Evolutionary conservation across 2,797 vertebrate species (phyloP).

Genomic region (Lycodopsis pacificus): DNA sequence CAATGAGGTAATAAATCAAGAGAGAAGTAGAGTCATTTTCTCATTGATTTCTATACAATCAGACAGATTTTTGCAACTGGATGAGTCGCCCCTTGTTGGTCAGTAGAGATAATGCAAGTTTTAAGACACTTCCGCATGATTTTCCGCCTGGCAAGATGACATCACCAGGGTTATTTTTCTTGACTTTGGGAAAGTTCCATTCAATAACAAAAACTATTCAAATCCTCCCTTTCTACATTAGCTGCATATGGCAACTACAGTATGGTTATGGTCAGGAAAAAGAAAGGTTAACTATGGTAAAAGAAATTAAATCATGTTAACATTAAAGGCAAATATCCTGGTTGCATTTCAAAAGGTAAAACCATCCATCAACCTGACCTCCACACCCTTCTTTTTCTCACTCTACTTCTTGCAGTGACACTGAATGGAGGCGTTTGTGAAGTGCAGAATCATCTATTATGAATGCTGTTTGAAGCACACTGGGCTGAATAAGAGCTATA

Average conservation of each 20-base stretch:
- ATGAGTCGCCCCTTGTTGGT: no score
- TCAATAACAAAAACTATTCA: not conserved
- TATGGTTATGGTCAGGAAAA: not conserved
- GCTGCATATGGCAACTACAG: not conserved
- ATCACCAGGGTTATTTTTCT: not conserved
- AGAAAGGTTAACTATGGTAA: no score
- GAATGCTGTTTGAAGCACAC: not conserved
- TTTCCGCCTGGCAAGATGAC: no score
- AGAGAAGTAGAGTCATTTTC: no score
- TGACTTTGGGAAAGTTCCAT: not conserved
- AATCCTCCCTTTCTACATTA: not conserved
- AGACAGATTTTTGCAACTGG: no score
- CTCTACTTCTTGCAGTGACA: not conserved
- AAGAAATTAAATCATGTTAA: not conserved
- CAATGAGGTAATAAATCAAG: no score
- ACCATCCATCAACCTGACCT: constrained; percentile 2
- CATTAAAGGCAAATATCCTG: not conserved
- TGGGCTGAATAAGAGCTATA: not conserved
- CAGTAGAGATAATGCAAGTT: no score
- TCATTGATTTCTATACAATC: no score
- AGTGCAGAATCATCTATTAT: not conserved
- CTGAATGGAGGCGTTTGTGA: not conserved
- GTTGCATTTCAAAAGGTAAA: not conserved
- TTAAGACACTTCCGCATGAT: no score
- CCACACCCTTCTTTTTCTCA: not conserved